Evolutionary conservation across 2,888 invertebrate genomes (phyloP), one percentile per base, ranked within the genome.

Genomic region (Pristionchus entomophagus): DNA sequence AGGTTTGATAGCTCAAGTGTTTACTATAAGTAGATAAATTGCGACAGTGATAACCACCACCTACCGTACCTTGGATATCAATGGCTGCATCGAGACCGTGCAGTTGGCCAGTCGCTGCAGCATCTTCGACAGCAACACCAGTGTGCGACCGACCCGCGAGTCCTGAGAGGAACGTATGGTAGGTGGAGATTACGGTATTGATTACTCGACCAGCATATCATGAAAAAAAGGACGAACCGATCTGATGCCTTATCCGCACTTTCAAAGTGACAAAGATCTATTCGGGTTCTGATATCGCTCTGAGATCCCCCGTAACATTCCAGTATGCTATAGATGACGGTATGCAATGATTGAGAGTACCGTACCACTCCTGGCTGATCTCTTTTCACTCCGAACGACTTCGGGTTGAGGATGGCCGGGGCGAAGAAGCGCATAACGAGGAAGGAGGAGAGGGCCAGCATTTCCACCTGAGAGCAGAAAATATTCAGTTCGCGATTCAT

Each of bases 341-440:
- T n/a, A n/a, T n/a, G n/a, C n/a, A n/a, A n/a, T n/a, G n/a, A n/a
- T n/a, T n/a, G n/a, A n/a, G n/a, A 45, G 3, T 29, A 78, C 6
- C 82, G 26, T n/a, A 82, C 80, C 49, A 17, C 32, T 80, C 89
- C 91, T 38, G 93, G 92, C 29, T 91, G 89, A 45, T 91, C 92
- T 59, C 89, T 87, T 26, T 91, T 90, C 49, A 93, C 86, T 19
- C 91, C 91, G 87, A 92, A 93, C 2, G 90, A 89, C 69, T 91
- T 93, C 19, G 93, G 93, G 85, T 92, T 92, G 51, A 93, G 86
- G 59, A 93, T 88, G 19, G 93, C 93, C 5, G 93, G 92, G 0
- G 93, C 92, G 86, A 93, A 93, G 87, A 93, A 93, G 29, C 93
- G 89, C 92, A 93, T 92, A 32, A 93, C 91, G 26, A 93, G 88